Evolutionary conservation across 2,888 invertebrate species (phyloP), one percentile per base, ranked within the genome.

Genomic region (Leptinotarsa tumamoca): DNA sequence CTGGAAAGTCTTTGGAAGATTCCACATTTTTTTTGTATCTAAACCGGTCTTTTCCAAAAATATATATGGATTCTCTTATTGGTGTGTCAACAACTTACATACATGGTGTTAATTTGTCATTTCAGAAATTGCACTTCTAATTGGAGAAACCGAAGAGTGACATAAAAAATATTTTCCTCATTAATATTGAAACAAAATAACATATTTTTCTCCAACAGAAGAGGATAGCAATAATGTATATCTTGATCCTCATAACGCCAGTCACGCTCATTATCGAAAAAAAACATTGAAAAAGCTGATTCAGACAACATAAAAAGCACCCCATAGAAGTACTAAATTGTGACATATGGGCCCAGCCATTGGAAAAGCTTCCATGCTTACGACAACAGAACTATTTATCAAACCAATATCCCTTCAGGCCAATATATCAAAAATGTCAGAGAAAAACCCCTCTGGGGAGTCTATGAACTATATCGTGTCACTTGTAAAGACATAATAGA

Each of bases 401-500:
- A 63, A 63, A 43, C 63, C 63, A 63, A 63, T 63, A 63, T 63
- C 63, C 63, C 43, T 43, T 10, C 63, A 43, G 63, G 7, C 5
- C 63, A 43, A 63, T 63, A 33, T 63, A 63, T 63, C 63, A 63
- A 43, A 63, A 27, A 33, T n/a, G 63, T 63, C 63, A 43, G 27
- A 27, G 63, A 17, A 63, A 63, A 63, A 63, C 43, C 63, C n/a
- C 63, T n/a, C 7, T 10, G 4, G 63, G 63, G 63, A n/a, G n/a
- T 63, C 43, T 43, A 63, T 63, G 43, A 63, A 63, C 63, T 63
- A 63, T 63, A 33, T 63, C 33, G 63, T 43, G 63, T 17, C 63
- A 63, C 27, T 63, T 14, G 63, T 63, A 13, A 63, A 63, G 63
- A 63, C 63, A 63, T 63, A 63, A 63, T 63, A 14, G 63, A 63